A percentile compares a stretch with the other conserved stretches of the same genome.
Conservation (phyloP, 1,140 invertebrate species). For the Dinoponera quadriceps region DNA sequence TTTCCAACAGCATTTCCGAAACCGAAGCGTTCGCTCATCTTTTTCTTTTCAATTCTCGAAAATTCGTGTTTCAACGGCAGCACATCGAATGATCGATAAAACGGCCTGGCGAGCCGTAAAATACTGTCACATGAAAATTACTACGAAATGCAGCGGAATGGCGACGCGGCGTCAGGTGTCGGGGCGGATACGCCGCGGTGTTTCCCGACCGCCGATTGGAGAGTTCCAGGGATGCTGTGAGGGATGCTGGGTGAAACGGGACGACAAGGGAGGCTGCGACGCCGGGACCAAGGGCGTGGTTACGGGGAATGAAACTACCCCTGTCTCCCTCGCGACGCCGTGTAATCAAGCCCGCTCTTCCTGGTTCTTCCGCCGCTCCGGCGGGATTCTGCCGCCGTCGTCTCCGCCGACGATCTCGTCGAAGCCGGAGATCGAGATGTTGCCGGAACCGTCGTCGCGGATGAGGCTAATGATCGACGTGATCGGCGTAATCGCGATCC, state of each 20-base stretch:
- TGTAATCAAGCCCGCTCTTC: slow-evolving; percentile 10
- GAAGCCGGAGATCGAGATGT: slow-evolving; percentile 76
- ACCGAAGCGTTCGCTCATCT: too few species aligned
- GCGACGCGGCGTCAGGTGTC: slow-evolving; percentile 69
- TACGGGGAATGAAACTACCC: slow-evolving; percentile 43
- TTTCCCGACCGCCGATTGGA: slow-evolving; percentile 68
- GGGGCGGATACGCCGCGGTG: slow-evolving; percentile 55
- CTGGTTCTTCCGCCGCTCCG: background rate
- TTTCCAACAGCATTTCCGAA: too few species aligned
- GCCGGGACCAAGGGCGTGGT: slow-evolving; percentile 58
- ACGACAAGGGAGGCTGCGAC: slow-evolving; percentile 27
- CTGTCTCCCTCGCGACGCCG: background rate
- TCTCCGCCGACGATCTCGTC: slow-evolving; percentile 45
- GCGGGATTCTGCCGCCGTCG: slow-evolving; percentile 54
- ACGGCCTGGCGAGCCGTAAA: slow-evolving; percentile 30
- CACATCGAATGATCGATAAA: slow-evolving; percentile 68
- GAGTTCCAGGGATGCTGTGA: slow-evolving; percentile 59
- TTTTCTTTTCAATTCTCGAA: background rate
- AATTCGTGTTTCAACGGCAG: background rate
- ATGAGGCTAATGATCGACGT: slow-evolving; percentile 14
- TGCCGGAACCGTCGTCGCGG: slow-evolving; percentile 76
- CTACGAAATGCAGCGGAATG: slow-evolving; percentile 69
- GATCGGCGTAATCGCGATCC: slow-evolving; percentile 23
- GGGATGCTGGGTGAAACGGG: slow-evolving; percentile 30
- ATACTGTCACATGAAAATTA: slow-evolving; percentile 42